Base-by-base conservation (phyloP, 2,113 vertebrate genomes). In the Clarias macrocephalus region DNA sequence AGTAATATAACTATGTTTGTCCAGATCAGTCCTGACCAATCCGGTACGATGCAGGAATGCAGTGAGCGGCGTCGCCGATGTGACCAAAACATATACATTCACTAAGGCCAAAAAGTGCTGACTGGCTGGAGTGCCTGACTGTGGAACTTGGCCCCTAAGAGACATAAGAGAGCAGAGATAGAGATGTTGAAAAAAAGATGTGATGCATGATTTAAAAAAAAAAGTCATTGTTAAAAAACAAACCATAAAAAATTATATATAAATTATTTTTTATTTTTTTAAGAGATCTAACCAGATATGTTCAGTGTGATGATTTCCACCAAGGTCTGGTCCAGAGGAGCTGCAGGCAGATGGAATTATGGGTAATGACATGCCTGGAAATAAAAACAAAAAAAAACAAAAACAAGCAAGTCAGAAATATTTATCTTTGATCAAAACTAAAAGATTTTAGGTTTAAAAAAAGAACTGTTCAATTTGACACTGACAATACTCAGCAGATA, bases 81-180 rank as follows among this genome's bases (percentile, higher is more conserved):
- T 97, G 85, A 99, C 96, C 85, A 99, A 90, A 33, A 98, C 94
- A 6, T 97, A 98, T 0, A 95, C 95, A 91, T 96, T 97, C 86
- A 99, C 93, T 90, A 95, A 94, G 90, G 96, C 94, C 89, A 96
- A 95, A 25, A 97, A 81, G 54, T 92, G 94, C 85, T 94, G 93
- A 54, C 93, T 91, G 54, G 92, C 88, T 82, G 93, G 92, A 13
- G 89, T 21, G 0, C 9, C 90, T 37, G 91, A 90, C 83, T 54
- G 11, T 63, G 85, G 68, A 12, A 88, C 75, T 30, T 76, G 87
- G 75, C 88, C 91, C 83, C 96, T 96, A 86, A 28, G 28, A 54
- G 18, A 88, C 16, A 75, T 19, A 85, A 65, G 3, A 65, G 3
- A 65, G 15, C 48, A 33, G 12, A 6, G 15, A 8, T 54, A 54